These are phyloP conservation scores for Drosophila incognita DNA, from an alignment of 2,888 invertebrate species.

Conservation along the genomic window DNA sequence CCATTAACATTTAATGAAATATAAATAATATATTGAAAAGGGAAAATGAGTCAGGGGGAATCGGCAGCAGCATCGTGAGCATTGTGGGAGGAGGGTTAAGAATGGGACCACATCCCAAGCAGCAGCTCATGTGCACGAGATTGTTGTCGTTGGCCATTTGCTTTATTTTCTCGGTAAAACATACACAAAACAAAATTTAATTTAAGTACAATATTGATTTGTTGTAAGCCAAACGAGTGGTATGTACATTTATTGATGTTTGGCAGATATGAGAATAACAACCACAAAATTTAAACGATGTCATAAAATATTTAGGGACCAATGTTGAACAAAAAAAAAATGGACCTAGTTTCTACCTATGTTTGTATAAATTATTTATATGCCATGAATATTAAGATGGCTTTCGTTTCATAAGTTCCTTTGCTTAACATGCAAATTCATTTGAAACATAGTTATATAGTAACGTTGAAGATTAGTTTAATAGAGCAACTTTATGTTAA, in stretches of 20 bases:
- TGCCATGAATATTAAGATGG: not conserved
- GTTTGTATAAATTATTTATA: not conserved
- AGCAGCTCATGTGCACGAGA: constrained; percentile 39
- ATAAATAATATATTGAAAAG: constrained; percentile 66
- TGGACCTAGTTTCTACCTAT: not conserved
- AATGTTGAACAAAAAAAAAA: not conserved
- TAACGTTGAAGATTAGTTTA: not conserved
- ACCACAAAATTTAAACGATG: not conserved
- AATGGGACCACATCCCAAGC: constrained; percentile 38
- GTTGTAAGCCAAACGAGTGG: not conserved
- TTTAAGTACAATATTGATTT: constrained; percentile 29
- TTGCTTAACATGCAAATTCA: not conserved
- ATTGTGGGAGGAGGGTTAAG: not conserved
- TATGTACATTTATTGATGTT: constrained; percentile 2
- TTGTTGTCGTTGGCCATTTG: constrained; percentile 40
- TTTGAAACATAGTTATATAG: not conserved
- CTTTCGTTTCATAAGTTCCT: not conserved
- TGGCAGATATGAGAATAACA: not conserved
- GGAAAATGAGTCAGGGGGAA: constrained; percentile 8
- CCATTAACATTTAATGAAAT: constrained; percentile 75
- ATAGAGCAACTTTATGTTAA: not conserved
- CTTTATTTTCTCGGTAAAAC: constrained; percentile 24
- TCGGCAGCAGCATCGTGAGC: not conserved
- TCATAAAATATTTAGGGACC: not conserved
- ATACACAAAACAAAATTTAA: constrained; percentile 33